These are phyloP conservation scores for Cuculus canorus DNA, from an alignment of 2,797 vertebrate genomes.

Conservation along the genomic window DNA sequence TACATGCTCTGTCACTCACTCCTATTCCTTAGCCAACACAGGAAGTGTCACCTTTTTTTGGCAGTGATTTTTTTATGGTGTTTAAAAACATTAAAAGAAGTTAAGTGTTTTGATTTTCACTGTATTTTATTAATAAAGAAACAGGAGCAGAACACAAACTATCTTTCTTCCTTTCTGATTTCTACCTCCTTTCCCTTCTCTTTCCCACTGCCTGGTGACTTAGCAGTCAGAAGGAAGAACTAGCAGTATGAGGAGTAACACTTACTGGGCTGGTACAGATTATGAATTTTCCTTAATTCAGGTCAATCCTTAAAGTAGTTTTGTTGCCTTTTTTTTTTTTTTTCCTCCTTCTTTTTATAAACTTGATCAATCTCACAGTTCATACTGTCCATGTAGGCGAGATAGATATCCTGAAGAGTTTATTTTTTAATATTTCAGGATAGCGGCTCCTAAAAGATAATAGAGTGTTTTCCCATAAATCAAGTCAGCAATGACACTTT, in stretches of 20 bases:
- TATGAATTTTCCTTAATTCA: not conserved
- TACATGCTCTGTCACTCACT: not conserved
- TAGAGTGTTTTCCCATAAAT: not conserved
- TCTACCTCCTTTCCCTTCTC: not conserved
- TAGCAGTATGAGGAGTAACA: not conserved
- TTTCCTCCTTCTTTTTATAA: not conserved
- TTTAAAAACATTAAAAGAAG: not conserved
- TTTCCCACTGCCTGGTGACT: not conserved
- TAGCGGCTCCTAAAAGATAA: not conserved
- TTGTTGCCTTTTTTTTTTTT: not conserved
- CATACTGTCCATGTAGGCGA: not conserved
- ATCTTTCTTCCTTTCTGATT: not conserved
- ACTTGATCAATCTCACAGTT: not conserved
- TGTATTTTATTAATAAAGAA: not conserved
- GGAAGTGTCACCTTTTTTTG: not conserved
- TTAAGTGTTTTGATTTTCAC: not conserved
- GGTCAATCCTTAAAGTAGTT: not conserved
- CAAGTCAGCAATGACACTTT: not conserved
- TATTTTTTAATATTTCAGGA: not conserved
- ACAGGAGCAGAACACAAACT: rapidly evolving
- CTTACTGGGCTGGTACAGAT: not conserved
- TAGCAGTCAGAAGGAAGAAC: not conserved
- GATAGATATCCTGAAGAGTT: not conserved
- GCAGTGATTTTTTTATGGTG: not conserved
- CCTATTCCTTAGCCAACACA: not conserved